Evolutionary conservation across 37 sponge, comb jelly and placozoan genomes (phyloP).

Genomic region (Theonella swinhoei): DNA sequence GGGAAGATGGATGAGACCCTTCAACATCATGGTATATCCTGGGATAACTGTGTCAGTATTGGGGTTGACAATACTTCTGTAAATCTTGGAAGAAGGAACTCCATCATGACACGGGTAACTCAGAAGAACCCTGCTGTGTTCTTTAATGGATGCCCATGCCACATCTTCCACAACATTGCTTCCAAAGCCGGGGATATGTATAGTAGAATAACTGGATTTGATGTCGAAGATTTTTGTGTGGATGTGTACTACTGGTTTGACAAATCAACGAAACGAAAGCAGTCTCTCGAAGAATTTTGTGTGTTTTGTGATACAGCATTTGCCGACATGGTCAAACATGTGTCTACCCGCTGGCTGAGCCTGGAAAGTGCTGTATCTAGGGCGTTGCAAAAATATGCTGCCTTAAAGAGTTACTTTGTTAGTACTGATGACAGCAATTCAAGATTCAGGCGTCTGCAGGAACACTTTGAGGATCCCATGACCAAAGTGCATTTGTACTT

Average conservation of each 20-base stretch:
- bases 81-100: constrained; percentile 37
- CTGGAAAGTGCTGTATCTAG: constrained; percentile 31
- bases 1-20: constrained; percentile 38
- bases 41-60: constrained; percentile 35
- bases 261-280: constrained; percentile 53
- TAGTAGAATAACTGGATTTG: constrained; percentile 16
- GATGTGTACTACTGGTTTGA: constrained; percentile 66
- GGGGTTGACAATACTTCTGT: constrained; percentile 62
- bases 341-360: constrained; percentile 47
- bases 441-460: constrained; percentile 4
- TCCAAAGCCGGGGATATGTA: constrained; percentile 17
- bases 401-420: constrained; percentile 22
- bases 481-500: constrained; percentile 45
- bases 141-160: constrained; percentile 50
- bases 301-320: constrained; percentile 54
- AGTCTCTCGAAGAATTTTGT: constrained; percentile 44
- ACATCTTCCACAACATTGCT: constrained; percentile 28
- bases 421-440: constrained; percentile 7
- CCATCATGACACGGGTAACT: constrained; percentile 30
- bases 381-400: constrained; percentile 15
- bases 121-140: too few relatives aligned
- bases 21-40: constrained; percentile 4
- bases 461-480: constrained; percentile 32
- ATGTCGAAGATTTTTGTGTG: constrained; percentile 52
- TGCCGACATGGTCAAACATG: constrained; percentile 40